These are phyloP conservation scores for Daubentonia madagascariensis DNA, from an alignment of 2,113 vertebrate species.

Conservation along the genomic window DNA sequence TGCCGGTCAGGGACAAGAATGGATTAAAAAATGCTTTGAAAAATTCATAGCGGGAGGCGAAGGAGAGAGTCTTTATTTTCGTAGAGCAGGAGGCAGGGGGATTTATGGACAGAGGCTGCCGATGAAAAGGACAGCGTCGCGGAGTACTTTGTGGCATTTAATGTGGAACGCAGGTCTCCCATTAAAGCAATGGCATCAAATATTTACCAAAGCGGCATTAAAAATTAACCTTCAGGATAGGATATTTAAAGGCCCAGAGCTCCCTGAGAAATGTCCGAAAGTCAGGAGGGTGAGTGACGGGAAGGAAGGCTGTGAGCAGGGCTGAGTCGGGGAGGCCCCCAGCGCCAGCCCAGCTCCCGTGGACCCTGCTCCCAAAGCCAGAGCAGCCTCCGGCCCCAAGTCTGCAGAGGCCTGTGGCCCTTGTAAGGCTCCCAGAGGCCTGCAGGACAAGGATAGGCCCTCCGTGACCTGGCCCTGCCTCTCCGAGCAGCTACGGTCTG, in stretches of 20 bases:
- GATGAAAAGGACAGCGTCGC: neutral
- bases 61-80: neutral
- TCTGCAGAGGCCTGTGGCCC: neutral
- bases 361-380: fast-evolving
- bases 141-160: neutral
- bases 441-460: neutral
- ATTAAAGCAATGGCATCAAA: neutral
- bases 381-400: fast-evolving
- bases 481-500: neutral
- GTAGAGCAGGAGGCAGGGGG: neutral
- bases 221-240: constrained; percentile 15
- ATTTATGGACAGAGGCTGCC: neutral
- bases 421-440: neutral
- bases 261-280: neutral
- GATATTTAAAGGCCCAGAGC: neutral
- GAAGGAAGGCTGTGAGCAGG: fast-evolving
- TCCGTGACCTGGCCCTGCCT: neutral
- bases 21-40: neutral
- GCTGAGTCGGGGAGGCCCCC: neutral
- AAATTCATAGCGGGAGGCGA: neutral
- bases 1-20: neutral
- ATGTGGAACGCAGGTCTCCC: neutral
- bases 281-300: fast-evolving
- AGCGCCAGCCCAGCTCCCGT: fast-evolving
- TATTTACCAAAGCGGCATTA: constrained; percentile 56